Conservation (phyloP, 2,888 invertebrate genomes). For the Tiliacea aurago region DNA sequence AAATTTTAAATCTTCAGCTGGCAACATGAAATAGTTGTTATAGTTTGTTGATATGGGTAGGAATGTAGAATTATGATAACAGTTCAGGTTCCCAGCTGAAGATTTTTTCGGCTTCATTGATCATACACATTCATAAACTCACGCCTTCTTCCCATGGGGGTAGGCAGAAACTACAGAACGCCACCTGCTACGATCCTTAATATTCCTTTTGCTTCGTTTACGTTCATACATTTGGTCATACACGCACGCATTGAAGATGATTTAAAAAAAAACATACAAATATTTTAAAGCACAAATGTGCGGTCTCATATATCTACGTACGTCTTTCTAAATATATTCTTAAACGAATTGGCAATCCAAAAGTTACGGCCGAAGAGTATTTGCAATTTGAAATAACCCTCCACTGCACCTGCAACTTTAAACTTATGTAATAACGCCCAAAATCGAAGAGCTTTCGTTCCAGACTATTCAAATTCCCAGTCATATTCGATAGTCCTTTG, state of each 20-base stretch:
- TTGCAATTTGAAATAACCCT: background rate
- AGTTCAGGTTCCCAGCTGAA: too few species aligned
- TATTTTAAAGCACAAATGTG: background rate
- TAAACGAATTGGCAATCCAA: constrained; percentile 5
- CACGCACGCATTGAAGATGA: background rate
- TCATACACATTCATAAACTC: too few species aligned
- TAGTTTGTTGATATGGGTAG: too few species aligned
- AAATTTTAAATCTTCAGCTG: too few species aligned
- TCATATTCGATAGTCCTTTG: constrained; percentile 40
- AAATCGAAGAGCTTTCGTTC: constrained; percentile 7
- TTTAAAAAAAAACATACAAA: constrained; percentile 10
- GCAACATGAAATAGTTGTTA: too few species aligned
- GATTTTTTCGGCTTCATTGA: too few species aligned
- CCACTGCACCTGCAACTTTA: background rate
- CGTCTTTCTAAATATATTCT: background rate
- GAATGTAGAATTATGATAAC: too few species aligned
- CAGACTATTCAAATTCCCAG: constrained; percentile 45
- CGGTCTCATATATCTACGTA: background rate
- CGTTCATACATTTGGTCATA: too few species aligned
- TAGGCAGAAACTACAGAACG: too few species aligned
- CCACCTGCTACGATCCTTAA: too few species aligned
- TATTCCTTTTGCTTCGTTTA: too few species aligned
- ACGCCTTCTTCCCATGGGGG: too few species aligned
- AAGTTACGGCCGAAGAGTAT: constrained; percentile 8
- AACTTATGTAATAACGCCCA: background rate